Evolutionary conservation across 1,140 invertebrate genomes (phyloP).

Genomic region (Tribolium castaneum): DNA sequence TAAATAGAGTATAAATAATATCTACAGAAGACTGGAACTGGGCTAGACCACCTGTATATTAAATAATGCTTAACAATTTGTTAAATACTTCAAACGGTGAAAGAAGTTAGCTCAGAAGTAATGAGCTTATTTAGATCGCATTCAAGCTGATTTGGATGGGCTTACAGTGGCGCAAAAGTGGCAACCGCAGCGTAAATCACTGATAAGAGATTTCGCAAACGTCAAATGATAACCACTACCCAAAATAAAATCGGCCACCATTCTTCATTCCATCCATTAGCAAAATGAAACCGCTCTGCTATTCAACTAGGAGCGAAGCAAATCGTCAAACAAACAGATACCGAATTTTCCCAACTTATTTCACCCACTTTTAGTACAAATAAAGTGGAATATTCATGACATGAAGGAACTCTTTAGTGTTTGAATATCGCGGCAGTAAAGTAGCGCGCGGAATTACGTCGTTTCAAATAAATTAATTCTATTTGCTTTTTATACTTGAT

Average conservation of each 20-base stretch:
- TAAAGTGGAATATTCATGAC: constrained; percentile 25
- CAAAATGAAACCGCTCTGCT: constrained; percentile 45
- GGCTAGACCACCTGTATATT: too few relatives aligned
- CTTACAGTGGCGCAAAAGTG: not conserved
- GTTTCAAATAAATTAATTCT: constrained; percentile 53
- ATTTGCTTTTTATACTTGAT: constrained; percentile 54
- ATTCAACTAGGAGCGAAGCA: constrained; percentile 27
- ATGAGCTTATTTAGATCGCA: too few relatives aligned
- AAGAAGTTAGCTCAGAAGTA: too few relatives aligned
- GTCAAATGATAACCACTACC: constrained; percentile 23
- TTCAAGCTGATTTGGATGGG: too few relatives aligned
- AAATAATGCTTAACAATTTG: too few relatives aligned
- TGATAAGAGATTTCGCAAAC: constrained; percentile 21
- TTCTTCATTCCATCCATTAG: constrained; percentile 44
- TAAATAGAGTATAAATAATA: too few relatives aligned
- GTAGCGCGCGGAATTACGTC: constrained; percentile 27
- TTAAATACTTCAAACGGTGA: too few relatives aligned
- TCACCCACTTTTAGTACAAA: constrained; percentile 14
- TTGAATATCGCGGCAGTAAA: not conserved
- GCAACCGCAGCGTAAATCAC: constrained; percentile 19
- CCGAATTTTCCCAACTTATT: constrained; percentile 11
- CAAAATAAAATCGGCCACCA: constrained; percentile 16
- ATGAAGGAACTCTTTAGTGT: constrained; percentile 19
- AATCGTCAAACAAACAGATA: constrained; percentile 26
- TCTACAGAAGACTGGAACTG: too few relatives aligned